Base-by-base conservation (phyloP, 2,888 invertebrate species). In the Drosophila bunnanda region DNA sequence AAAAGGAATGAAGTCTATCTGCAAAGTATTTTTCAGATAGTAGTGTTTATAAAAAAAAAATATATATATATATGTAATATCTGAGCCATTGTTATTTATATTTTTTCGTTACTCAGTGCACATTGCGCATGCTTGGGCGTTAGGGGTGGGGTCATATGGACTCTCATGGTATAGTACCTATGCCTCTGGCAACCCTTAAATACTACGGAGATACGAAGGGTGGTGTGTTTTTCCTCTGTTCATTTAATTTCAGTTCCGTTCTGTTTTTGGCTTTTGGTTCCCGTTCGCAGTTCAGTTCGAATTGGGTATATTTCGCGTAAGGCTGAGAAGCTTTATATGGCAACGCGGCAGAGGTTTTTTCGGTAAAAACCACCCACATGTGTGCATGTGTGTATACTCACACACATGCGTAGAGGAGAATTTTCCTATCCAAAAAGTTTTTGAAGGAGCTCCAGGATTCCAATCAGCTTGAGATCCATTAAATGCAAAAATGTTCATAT, bases 251-350 rank as follows among this genome's bases (percentile, higher is more conserved):
- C 25, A 44, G 43, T 80, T 81, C 61, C 69, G 61, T 70, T 60
- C 39, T 38, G 50, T 52, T 62, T 65, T 64, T 56, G 50, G 50
- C 52, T 58, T 56, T 58, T 39, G 59, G 56, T 56, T 59, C 56
- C 56, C 50, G 50, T 50, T 50, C 20, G 15, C 50, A 50, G 41
- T 73, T 74, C 76, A 79, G 84, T 82, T 84, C 59, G 67, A 76
- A 80, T 85, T 84, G 65, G 74, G 64, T 74, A 79, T 75, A 88
- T 74, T 82, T 76, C 75, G 82, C 69, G 79, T 73, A 53, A 65
- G 88, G 83, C 86, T 59, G 76, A 86, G 76, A 80, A 32, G 50
- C 69, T 74, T 76, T 57, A 65, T 72, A 52, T 34, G 32, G 69
- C 64, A 78, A 75, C 71, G 66, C 71, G 71, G 67, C 68, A 44